phyloP scores from a whole-genome alignment of 1,140 invertebrate species.

The Gonioctena quinquepunctata region DNA sequence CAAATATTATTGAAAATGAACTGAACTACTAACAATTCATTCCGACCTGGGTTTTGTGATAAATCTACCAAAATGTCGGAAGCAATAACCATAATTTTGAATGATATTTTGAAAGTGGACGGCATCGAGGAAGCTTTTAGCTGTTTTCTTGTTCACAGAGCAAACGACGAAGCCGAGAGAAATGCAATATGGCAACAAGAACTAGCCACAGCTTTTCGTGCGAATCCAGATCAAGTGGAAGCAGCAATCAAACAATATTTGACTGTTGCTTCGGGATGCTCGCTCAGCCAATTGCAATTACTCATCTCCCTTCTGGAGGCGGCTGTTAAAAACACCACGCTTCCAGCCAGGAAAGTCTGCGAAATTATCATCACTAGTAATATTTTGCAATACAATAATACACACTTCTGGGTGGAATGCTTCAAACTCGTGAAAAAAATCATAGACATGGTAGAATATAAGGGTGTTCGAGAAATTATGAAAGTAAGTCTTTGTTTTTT shows the following conservation, averaged over 20 bases:
- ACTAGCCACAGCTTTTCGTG: conserved; percentile 58
- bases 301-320: conserved; percentile 73
- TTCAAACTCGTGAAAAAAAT: conserved; percentile 85
- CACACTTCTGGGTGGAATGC: conserved; percentile 85
- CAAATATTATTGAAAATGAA: too few species aligned
- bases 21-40: too few species aligned
- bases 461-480: conserved; percentile 90
- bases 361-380: conserved; percentile 82
- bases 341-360: conserved; percentile 77
- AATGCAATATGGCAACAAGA: conserved; percentile 68
- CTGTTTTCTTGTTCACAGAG: conserved; percentile 77
- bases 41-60: too few species aligned
- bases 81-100: conserved; percentile 62
- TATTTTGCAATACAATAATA: conserved; percentile 74
- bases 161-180: conserved; percentile 69
- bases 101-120: conserved; percentile 77
- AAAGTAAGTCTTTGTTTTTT: too few species aligned
- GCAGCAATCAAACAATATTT: conserved; percentile 72
- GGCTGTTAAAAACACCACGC: conserved; percentile 68
- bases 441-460: conserved; percentile 91
- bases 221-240: conserved; percentile 72
- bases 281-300: conserved; percentile 71
- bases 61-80: conserved; percentile 37
- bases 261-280: conserved; percentile 68
- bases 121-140: conserved; percentile 85